Base-by-base conservation (phyloP, 2,113 vertebrate genomes). In the Lepisosteus oculatus region DNA sequence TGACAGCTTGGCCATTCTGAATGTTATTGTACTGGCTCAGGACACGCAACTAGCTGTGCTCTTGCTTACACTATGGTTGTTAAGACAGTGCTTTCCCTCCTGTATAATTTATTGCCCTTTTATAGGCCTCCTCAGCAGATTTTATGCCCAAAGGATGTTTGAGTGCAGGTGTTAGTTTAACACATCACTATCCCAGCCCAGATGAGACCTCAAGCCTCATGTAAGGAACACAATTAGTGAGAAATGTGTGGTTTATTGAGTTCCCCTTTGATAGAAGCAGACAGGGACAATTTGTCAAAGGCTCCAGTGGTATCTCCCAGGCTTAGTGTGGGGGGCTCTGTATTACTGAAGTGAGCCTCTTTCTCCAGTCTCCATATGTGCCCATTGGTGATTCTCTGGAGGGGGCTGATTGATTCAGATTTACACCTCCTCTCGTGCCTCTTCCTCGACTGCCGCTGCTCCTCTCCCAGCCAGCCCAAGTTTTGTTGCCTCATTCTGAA, bases 221-320 rank as follows among this genome's bases (percentile, higher is more conserved):
- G 67, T 41, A 86, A 88, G 84, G 87, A 86, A 83, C 83, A 86
- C 89, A 91, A 93, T 93, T 91, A 93, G 85, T 84, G 82, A 82
- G 82, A 90, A 90, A 90, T 89, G 87, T 86, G 86, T 87, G 87
- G 86, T 90, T 87, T 89, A 88, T 73, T 79, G 84, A 83, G 77
- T 87, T 80, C 83, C 73, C 82, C 85, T 81, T 84, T 90, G 87
- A 88, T 78, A 74, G 61, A 83, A 79, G 80, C 81, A 85, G 90
- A 89, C 88, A 88, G 87, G 85, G 84, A 87, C 85, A 83, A 90
- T 92, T 92, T 89, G 88, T 93, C 90, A 91, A 81, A 73, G 81
- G 81, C 82, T 86, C 85, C 86, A 84, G 84, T 79, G 85, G 88
- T 82, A 85, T 87, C 85, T 86, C 80, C 71, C 66, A 61, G 76